These are phyloP conservation scores for Oreohelix idahoensis DNA, from an alignment of 1,140 invertebrate species.

Conservation along the genomic window DNA sequence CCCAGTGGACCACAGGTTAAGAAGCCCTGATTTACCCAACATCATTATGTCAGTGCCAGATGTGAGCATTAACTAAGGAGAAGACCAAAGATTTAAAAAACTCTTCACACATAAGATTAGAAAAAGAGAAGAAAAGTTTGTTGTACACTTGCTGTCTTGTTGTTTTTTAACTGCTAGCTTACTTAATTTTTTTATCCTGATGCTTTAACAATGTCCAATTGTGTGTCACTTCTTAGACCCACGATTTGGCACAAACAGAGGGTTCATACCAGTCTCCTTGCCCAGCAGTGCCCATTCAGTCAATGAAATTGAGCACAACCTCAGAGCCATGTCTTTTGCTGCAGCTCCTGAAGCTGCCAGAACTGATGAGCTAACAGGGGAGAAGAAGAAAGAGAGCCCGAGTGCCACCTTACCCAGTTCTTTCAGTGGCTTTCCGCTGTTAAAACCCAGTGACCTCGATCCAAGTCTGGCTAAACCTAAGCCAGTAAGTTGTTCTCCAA, in stretches of 20 bases:
- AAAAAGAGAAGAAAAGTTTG: too few species aligned
- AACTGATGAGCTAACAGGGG: background rate
- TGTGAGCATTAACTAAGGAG: too few species aligned
- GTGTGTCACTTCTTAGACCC: background rate
- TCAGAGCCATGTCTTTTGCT: background rate
- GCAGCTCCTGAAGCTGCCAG: background rate
- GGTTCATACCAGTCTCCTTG: slow-evolving; percentile 18
- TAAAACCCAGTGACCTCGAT: slow-evolving; percentile 39
- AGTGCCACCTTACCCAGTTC: background rate
- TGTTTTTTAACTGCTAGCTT: too few species aligned
- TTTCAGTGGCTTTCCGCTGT: background rate
- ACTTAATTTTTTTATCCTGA: too few species aligned
- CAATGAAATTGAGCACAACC: slow-evolving; percentile 20
- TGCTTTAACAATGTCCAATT: too few species aligned
- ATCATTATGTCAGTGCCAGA: too few species aligned
- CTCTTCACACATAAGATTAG: too few species aligned
- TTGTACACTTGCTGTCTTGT: too few species aligned
- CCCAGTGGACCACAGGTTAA: too few species aligned
- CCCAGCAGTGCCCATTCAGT: slow-evolving; percentile 5
- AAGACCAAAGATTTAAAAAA: too few species aligned
- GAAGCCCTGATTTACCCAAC: too few species aligned
- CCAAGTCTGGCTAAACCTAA: slow-evolving; percentile 36
- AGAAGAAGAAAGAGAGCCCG: slow-evolving; percentile 15
- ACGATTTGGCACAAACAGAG: slow-evolving; percentile 1
- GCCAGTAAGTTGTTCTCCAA: background rate